Conservation (phyloP, 2,888 invertebrate genomes). For the Eupithecia inturbata region DNA sequence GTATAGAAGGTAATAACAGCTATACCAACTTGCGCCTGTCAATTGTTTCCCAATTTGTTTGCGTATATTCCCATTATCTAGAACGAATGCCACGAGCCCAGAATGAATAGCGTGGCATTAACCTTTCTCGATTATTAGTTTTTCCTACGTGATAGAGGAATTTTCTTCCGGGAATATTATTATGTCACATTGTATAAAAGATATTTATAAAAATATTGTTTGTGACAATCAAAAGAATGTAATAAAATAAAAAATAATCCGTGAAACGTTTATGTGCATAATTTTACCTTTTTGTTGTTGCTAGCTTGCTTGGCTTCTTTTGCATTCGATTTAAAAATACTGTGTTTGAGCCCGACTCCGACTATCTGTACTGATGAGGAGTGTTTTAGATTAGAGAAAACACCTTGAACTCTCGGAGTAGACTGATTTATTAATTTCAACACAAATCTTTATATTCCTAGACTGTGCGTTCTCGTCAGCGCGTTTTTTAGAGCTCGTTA, state of each 20-base stretch:
- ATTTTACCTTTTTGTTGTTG: background rate
- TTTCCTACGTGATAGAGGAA: conserved; percentile 13
- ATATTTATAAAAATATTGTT: background rate
- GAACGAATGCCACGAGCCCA: background rate
- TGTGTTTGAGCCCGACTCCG: too few relatives aligned
- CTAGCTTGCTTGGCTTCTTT: background rate
- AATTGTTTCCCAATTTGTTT: conserved; percentile 1
- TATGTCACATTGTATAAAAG: conserved; percentile 8
- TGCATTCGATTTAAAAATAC: background rate
- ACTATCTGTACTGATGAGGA: too few relatives aligned
- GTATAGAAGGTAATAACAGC: background rate
- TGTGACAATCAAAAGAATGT: background rate
- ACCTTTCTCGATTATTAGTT: conserved; percentile 9
- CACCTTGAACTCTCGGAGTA: too few relatives aligned
- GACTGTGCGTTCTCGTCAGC: too few relatives aligned
- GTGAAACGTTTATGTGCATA: background rate
- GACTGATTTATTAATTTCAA: too few relatives aligned
- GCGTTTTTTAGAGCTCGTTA: too few relatives aligned
- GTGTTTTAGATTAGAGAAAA: too few relatives aligned
- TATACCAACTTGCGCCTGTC: background rate
- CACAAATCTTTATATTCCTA: too few relatives aligned
- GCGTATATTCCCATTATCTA: background rate
- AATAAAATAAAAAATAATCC: background rate
- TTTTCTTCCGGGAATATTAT: conserved; percentile 6
- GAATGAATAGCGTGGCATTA: conserved; percentile 8